phyloP scores from a whole-genome alignment of 2,797 vertebrate species.

The Salmo trutta region DNA sequence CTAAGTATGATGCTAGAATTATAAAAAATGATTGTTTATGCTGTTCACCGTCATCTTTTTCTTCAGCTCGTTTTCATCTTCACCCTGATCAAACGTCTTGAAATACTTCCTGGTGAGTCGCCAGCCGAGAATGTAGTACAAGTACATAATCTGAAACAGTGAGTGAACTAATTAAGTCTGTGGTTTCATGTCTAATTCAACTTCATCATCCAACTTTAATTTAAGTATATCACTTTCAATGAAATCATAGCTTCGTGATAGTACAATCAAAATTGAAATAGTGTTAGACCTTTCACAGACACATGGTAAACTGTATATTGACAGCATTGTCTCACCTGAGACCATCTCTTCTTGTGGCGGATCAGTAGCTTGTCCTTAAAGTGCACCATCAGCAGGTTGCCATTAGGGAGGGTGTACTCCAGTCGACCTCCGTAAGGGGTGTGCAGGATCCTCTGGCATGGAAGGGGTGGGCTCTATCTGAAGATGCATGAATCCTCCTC shows the following conservation, averaged over 20 bases:
- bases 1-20: background rate
- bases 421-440: constrained; percentile 75
- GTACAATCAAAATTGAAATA: background rate
- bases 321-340: constrained; percentile 59
- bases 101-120: constrained; percentile 62
- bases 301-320: background rate
- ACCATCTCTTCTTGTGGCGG: constrained; percentile 80
- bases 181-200: background rate
- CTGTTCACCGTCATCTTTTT: constrained; percentile 42
- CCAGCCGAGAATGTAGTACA: constrained; percentile 72
- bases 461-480: constrained; percentile 21
- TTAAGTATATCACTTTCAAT: background rate
- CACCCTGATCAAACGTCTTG: constrained; percentile 13
- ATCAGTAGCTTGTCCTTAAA: constrained; percentile 73
- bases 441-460: constrained; percentile 53
- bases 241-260: background rate
- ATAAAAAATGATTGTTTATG: background rate
- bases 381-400: constrained; percentile 68
- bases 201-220: background rate
- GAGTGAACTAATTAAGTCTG: background rate
- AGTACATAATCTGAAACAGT: constrained; percentile 69
- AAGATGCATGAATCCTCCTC: constrained; percentile 48
- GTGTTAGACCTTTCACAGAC: background rate
- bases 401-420: constrained; percentile 65
- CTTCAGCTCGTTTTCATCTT: background rate